These are phyloP conservation scores for Platycercus adscitus DNA, from an alignment of 2,113 vertebrate genomes.

Conservation along the genomic window DNA sequence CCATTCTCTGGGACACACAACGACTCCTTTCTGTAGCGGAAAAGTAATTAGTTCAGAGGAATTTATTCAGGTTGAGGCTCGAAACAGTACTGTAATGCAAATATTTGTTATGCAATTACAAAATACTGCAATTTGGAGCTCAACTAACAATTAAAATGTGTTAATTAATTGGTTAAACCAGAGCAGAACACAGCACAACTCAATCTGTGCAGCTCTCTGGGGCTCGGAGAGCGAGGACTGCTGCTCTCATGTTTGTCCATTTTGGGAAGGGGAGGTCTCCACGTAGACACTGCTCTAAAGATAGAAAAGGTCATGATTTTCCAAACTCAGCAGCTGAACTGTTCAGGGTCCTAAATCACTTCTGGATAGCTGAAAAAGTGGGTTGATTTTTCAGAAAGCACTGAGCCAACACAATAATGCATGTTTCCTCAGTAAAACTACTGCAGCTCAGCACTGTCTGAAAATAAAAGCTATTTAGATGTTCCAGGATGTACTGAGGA, in stretches of 20 bases:
- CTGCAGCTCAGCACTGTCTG: neutral
- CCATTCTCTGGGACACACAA: neutral
- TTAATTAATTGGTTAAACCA: constrained; percentile 34
- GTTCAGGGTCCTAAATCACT: constrained; percentile 50
- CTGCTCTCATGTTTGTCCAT: neutral
- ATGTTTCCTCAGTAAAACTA: neutral
- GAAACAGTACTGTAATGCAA: neutral
- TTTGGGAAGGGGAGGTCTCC: constrained; percentile 47
- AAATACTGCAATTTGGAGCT: constrained; percentile 19
- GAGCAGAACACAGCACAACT: neutral
- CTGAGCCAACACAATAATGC: neutral
- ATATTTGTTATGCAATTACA: constrained; percentile 32
- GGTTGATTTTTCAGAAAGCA: constrained; percentile 10
- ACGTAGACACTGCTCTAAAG: constrained; percentile 15
- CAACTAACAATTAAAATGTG: constrained; percentile 17
- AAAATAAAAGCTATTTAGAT: neutral
- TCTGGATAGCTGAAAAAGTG: neutral
- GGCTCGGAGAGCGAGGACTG: neutral
- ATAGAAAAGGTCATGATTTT: constrained; percentile 68
- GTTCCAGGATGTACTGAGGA: neutral
- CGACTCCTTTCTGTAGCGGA: neutral
- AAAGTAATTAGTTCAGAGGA: constrained; percentile 29
- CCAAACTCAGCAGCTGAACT: constrained; percentile 42
- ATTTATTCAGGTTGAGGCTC: constrained; percentile 26
- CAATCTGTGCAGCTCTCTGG: neutral